These are phyloP conservation scores for Plotosus lineatus DNA, from an alignment of 2,113 vertebrate species.

Conservation along the genomic window DNA sequence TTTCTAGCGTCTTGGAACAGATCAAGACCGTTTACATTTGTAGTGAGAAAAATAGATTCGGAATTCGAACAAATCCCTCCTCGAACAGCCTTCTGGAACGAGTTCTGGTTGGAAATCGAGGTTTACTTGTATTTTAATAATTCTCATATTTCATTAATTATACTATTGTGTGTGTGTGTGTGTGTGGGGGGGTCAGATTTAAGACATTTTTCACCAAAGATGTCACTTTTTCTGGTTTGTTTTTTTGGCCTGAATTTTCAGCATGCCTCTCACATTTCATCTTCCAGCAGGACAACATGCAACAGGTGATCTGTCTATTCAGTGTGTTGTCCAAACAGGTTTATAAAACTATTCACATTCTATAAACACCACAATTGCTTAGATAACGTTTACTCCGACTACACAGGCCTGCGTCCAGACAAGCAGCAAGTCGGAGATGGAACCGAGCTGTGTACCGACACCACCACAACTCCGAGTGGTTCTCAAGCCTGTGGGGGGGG, in stretches of 20 bases:
- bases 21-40: no score
- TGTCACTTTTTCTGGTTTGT: no score
- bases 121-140: no score
- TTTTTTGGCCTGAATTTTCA: constrained; percentile 14
- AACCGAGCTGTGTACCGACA: constrained; percentile 21
- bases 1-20: no score
- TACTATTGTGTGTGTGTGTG: no score
- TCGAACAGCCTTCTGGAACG: no score
- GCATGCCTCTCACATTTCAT: neutral
- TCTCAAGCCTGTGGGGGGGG: constrained; percentile 54
- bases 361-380: neutral
- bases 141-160: no score
- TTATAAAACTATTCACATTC: neutral
- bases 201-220: no score
- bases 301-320: neutral
- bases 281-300: neutral
- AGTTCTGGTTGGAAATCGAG: no score
- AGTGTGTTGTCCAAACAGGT: neutral
- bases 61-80: no score
- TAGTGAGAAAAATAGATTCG: no score
- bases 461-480: constrained; percentile 27
- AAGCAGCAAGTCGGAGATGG: neutral
- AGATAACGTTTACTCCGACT: neutral
- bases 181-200: no score
- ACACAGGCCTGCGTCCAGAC: constrained; percentile 21